Conservation (phyloP, 2,113 vertebrate genomes). For the Rhinogobius similis region DNA sequence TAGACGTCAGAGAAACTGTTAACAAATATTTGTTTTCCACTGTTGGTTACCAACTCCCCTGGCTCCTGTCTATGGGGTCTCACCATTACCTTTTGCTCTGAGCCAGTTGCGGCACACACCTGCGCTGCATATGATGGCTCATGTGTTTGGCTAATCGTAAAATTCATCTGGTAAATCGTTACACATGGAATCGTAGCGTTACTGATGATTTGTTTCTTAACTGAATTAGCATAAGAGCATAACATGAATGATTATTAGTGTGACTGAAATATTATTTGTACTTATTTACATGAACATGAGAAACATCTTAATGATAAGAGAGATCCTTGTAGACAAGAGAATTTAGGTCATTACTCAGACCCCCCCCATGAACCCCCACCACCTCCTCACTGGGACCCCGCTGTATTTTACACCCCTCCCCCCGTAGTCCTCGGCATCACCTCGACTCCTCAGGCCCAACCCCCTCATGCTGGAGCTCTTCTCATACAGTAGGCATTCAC, state of each 20-base stretch:
- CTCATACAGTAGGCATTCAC: constrained; percentile 51
- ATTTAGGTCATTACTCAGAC: constrained; percentile 76
- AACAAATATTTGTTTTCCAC: constrained; percentile 71
- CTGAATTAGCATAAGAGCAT: too few relatives aligned
- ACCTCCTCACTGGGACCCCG: constrained; percentile 38
- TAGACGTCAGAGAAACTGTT: constrained; percentile 49
- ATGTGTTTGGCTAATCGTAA: constrained; percentile 5
- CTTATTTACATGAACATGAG: neutral
- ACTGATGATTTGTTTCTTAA: too few relatives aligned
- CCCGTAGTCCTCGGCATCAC: constrained; percentile 47
- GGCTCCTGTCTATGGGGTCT: constrained; percentile 30
- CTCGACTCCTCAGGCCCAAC: constrained; percentile 27
- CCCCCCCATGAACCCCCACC: constrained; percentile 46
- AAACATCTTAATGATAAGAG: constrained; percentile 18
- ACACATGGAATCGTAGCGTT: neutral
- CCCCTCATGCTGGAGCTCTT: constrained; percentile 14
- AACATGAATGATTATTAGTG: neutral
- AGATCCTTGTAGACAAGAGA: constrained; percentile 45
- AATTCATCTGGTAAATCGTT: neutral
- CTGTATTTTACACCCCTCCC: constrained; percentile 58
- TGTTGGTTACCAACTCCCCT: constrained; percentile 24
- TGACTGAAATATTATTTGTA: neutral
- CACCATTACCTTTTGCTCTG: constrained; percentile 48
- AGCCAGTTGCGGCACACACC: constrained; percentile 17
- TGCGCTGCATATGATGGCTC: neutral